phyloP scores from a whole-genome alignment of 2,113 vertebrate species.

The Pteruthius melanotis region DNA sequence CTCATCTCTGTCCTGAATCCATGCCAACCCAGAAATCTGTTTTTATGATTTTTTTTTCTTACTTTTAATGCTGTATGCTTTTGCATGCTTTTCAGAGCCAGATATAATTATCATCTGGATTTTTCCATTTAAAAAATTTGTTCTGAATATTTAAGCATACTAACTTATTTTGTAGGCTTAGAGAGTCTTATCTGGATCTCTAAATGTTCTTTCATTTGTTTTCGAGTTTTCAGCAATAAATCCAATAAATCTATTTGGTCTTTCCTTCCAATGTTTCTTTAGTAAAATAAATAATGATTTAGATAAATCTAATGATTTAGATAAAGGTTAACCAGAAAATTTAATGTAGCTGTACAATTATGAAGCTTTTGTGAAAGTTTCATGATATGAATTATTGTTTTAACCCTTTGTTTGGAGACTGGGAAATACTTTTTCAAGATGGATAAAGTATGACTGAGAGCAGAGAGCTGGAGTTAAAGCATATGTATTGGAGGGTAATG shows the following conservation, averaged over 20 bases:
- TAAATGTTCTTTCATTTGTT: background rate
- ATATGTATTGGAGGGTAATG: background rate
- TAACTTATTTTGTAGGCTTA: background rate
- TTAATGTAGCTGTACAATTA: background rate
- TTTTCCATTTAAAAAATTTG: background rate
- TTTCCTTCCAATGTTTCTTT: background rate
- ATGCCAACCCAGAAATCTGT: background rate
- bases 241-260: background rate
- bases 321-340: background rate
- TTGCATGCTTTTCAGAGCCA: background rate
- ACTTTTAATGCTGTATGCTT: background rate
- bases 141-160: background rate
- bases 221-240: background rate
- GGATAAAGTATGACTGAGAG: background rate
- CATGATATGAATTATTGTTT: background rate
- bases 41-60: background rate
- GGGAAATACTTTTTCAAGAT: background rate
- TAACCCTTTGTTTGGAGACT: background rate
- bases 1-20: background rate
- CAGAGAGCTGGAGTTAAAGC: background rate
- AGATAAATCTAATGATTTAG: background rate
- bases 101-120: background rate
- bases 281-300: background rate
- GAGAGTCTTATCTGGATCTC: background rate
- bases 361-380: background rate